These are phyloP conservation scores for Nettapus auritus DNA, from an alignment of 2,113 vertebrate genomes.

Conservation along the genomic window DNA sequence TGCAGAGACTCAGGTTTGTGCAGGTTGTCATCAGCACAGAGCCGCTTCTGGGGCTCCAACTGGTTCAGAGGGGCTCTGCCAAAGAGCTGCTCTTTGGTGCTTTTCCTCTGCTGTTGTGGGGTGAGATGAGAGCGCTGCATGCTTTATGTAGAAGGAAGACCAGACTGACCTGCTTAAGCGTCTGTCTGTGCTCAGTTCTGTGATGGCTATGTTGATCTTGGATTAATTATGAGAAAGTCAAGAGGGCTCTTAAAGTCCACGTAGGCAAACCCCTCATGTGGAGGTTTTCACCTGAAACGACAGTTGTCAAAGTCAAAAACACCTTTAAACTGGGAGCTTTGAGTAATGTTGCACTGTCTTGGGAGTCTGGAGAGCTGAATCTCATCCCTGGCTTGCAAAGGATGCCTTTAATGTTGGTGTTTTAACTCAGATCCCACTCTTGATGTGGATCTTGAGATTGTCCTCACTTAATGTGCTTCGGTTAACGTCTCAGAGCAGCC, in stretches of 20 bases:
- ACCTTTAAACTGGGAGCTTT: not conserved
- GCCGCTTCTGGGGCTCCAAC: not conserved
- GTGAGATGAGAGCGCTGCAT: accelerated
- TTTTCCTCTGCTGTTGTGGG: not conserved
- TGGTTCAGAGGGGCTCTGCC: not conserved
- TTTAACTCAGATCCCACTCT: not conserved
- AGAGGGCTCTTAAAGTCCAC: not conserved
- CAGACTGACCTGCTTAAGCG: not conserved
- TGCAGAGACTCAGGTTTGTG: not conserved
- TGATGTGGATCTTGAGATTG: not conserved
- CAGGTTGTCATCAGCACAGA: not conserved
- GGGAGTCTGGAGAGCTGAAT: not conserved
- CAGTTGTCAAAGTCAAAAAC: accelerated
- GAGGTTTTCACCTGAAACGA: not conserved
- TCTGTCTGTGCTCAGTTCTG: not conserved
- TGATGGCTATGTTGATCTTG: not conserved
- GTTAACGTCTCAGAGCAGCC: not conserved
- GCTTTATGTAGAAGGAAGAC: not conserved
- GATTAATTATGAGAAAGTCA: not conserved
- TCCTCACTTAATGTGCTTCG: not conserved
- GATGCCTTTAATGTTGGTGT: not conserved
- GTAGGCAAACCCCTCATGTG: not conserved
- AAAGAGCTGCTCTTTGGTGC: not conserved
- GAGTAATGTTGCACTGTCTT: not conserved
- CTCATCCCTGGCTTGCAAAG: too few species aligned